These are phyloP conservation scores for cattle (Bos taurus) DNA, from an alignment of 2,113 vertebrate species.

Conservation along the genomic window DNA sequence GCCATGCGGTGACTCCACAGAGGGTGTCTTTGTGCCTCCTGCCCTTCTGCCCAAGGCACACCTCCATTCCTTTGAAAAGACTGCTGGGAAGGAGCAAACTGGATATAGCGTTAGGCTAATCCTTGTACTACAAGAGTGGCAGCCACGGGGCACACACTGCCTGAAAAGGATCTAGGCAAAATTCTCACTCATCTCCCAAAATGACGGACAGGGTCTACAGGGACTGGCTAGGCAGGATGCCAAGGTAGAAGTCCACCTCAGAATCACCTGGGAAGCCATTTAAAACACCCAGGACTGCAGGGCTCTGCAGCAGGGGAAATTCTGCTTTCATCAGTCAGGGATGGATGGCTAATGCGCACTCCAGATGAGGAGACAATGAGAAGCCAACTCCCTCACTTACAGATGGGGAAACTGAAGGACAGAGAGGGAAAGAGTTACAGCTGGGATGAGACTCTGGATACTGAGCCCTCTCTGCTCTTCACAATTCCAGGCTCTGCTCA, in stretches of 20 bases:
- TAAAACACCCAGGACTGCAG: not conserved
- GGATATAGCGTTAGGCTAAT: not conserved
- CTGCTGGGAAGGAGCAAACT: not conserved
- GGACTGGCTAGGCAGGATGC: not conserved
- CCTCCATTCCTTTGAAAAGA: not conserved
- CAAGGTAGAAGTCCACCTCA: not conserved
- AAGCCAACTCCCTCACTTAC: not conserved
- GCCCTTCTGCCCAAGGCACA: not conserved
- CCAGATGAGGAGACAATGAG: not conserved
- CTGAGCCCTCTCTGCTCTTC: not conserved
- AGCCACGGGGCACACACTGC: not conserved
- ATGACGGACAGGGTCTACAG: not conserved
- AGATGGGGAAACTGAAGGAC: not conserved
- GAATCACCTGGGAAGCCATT: not conserved
- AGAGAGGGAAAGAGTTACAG: not conserved
- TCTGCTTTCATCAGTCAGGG: not conserved
- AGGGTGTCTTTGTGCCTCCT: not conserved
- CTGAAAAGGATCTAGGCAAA: not conserved
- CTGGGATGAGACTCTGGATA: not conserved
- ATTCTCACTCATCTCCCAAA: not conserved
- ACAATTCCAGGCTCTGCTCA: not conserved
- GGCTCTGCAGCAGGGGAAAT: not conserved
- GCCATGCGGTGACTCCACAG: not conserved
- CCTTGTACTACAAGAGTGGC: not conserved
- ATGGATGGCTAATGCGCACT: accelerated